Conservation (phyloP, 2,888 invertebrate genomes). For the Polylopha cassiicola region DNA sequence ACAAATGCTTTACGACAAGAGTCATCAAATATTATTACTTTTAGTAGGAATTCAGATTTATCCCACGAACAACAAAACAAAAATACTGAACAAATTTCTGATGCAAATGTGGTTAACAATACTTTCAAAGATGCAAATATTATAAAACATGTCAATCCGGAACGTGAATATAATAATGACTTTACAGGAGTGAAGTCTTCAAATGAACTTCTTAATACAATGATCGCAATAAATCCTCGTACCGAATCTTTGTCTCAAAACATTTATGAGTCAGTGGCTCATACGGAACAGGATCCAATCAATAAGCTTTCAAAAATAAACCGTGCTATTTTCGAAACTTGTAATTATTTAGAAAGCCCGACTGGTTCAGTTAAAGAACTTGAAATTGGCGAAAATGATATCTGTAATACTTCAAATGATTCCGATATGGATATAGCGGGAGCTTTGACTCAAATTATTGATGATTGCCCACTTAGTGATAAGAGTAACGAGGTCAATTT, state of each 20-base stretch:
- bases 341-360: too few species aligned
- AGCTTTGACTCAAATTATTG: constrained; percentile 58
- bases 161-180: constrained; percentile 22
- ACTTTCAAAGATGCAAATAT: constrained; percentile 10
- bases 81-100: not conserved
- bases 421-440: constrained; percentile 46
- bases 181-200: constrained; percentile 38
- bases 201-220: constrained; percentile 40
- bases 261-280: too few species aligned
- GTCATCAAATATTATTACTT: constrained; percentile 15
- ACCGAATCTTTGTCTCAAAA: too few species aligned
- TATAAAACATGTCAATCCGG: not conserved
- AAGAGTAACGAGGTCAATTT: constrained; percentile 24
- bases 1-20: constrained; percentile 14
- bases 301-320: too few species aligned
- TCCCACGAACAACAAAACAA: constrained; percentile 3
- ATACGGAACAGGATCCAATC: too few species aligned
- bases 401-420: constrained; percentile 19
- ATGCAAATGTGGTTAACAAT: not conserved
- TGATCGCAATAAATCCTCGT: too few species aligned
- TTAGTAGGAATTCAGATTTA: constrained; percentile 11
- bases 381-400: constrained; percentile 3
- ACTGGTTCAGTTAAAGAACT: not conserved
- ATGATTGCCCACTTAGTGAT: constrained; percentile 38
- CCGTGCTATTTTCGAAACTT: too few species aligned